A percentile compares a stretch with the other conserved stretches of the same genome.
phyloP scores from a whole-genome alignment of 1,140 invertebrate species.

The Drosophila suzukii region DNA sequence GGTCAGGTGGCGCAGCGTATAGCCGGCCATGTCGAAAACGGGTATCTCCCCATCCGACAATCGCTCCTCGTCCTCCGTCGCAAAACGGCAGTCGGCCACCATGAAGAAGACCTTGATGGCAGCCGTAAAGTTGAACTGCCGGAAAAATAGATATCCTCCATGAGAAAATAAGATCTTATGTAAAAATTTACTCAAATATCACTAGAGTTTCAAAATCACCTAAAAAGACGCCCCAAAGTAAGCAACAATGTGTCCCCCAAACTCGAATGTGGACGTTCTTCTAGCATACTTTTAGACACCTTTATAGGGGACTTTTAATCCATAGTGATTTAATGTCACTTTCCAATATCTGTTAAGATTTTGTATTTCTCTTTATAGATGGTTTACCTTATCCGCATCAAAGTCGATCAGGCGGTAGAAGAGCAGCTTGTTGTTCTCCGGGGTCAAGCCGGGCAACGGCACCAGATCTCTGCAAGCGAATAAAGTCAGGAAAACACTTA shows the following conservation, averaged over 20 bases:
- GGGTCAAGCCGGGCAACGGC: constrained; percentile 86
- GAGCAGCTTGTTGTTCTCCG: constrained; percentile 87
- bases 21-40: constrained; percentile 89
- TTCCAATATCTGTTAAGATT: too few relatives aligned
- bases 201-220: too few relatives aligned
- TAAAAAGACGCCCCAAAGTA: too few relatives aligned
- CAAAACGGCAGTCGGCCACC: constrained; percentile 88
- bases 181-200: too few relatives aligned
- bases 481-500: constrained; percentile 57
- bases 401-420: constrained; percentile 87
- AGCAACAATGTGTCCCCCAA: too few relatives aligned
- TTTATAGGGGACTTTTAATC: too few relatives aligned
- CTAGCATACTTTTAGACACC: too few relatives aligned
- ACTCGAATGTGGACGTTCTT: too few relatives aligned
- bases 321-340: too few relatives aligned
- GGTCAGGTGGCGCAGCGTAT: constrained; percentile 87
- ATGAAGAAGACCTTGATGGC: constrained; percentile 89
- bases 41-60: constrained; percentile 88
- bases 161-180: background rate
- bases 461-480: constrained; percentile 84
- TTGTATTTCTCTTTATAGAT: background rate
- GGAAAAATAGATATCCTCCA: constrained; percentile 35
- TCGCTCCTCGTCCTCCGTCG: constrained; percentile 63
- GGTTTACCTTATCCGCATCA: constrained; percentile 85
- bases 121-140: constrained; percentile 88